Evolutionary conservation across 2,888 invertebrate genomes (phyloP), one percentile per base, ranked within the genome.

Genomic region (Xestia sexstrigata): DNA sequence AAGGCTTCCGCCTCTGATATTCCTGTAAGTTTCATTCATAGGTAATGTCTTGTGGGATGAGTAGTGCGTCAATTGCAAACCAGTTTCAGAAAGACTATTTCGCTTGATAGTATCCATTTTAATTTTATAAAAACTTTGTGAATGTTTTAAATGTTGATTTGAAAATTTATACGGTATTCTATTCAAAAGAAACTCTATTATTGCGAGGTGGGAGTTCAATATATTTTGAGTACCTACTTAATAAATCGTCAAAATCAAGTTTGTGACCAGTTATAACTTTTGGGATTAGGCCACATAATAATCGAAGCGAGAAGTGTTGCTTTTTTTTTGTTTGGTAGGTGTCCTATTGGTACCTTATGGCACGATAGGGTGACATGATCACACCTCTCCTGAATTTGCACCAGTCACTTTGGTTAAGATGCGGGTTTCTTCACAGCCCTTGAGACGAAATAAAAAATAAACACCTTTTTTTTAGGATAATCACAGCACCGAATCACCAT

Each of bases 21-120:
- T 80, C 39, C 66, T 71, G 58, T 69, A 77, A 71, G 47, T 76
- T 87, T 71, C 66, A 80, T 77, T 82, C 81, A 79, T 71, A 74
- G 74, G 68, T 68, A 66, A 79, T 75, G 71, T 70, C 73, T 78
- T 74, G 63, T 74, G 67, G 49, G 58, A 55, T 65, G 63, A 79
- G 80, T 35, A 67, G 72, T 62, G 39, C 69, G 72, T 42, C 9
- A 76, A 23, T 55, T 71, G 63, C 42, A 30, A 65, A 69, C 52
- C 17, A 35, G 49, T 58, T 68, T 17, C n/a, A n/a, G 39, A 49
- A 66, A 13, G 17, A n/a, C 1, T 58, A 15, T 58, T 60, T 17
- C 15, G 49, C 6, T 30, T n/a, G 20, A 58, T 65, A 17, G 26
- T n/a, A 63, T 69, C 3, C 6, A 49, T 39, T 26, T 35, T 39